Conservation (phyloP, 2,888 invertebrate genomes). For the Sacculina carcini region DNA sequence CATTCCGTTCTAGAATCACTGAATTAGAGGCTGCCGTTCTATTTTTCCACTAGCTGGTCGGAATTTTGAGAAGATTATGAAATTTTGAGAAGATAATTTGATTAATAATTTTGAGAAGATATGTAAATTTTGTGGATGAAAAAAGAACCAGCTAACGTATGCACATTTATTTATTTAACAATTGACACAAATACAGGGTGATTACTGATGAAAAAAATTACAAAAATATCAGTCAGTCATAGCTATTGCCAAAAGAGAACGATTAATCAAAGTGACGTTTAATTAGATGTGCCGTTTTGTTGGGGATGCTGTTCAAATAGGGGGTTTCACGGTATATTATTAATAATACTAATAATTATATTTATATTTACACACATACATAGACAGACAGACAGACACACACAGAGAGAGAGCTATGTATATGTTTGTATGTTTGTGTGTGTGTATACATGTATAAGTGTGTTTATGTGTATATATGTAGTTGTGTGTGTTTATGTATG, state of each 20-base stretch:
- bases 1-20: too few species aligned
- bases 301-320: not conserved
- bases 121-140: too few species aligned
- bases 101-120: too few species aligned
- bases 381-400: not conserved
- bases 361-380: not conserved
- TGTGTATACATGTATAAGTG: not conserved
- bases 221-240: not conserved
- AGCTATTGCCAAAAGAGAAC: too few species aligned
- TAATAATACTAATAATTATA: not conserved
- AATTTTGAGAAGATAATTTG: too few species aligned
- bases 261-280: too few species aligned
- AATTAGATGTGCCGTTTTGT: too few species aligned
- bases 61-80: too few species aligned
- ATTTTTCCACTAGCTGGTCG: too few species aligned
- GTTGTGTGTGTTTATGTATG: not conserved
- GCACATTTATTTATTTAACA: not conserved
- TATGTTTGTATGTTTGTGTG: not conserved
- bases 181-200: too few species aligned
- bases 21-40: too few species aligned
- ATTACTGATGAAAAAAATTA: not conserved
- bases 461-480: not conserved
- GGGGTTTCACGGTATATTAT: not conserved
- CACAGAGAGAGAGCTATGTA: not conserved
- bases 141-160: too few species aligned